Base-by-base conservation (phyloP, 2,113 vertebrate species). In the Tylochromis polylepis region DNA sequence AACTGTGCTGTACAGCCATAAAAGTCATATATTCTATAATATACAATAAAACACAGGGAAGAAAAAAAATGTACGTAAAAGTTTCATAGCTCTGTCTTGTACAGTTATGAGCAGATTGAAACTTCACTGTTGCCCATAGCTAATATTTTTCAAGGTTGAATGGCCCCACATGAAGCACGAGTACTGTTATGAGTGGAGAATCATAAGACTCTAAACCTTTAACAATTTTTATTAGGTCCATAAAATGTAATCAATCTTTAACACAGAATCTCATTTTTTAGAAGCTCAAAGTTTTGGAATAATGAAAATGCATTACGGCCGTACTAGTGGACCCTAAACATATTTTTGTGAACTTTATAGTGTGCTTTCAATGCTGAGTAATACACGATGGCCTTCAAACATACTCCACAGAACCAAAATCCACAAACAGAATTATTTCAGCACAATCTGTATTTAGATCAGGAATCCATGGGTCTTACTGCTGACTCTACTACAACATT, bases 171-270 rank as follows among this genome's bases (percentile, higher is more conserved):
- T 77, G 79, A 89, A 81, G 86, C 51, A 22, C 4, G 51, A 86
- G 55, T 58, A 22, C 56, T 51, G 72, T 81, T 62, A 83, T 81
- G 27, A 43, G 56, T 70, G 58, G n/a, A 85, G 20, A 83, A 89
- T 87, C 22, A 56, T 41, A 93, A 88, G 84, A 87, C 83, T 58
- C 79, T 77, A 46, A 92, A 86, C 34, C 29, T 59, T 85, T 70
- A 27, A 80, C 80, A 11, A 6, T 43, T 80, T 92, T 94, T 92
- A 95, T 49, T 86, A 27, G 84, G 43, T 57, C 90, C 89, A 90
- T 95, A 95, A 95, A 95, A 93, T 92, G 87, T 94, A 93, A 92
- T 87, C 58, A 88, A 87, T 91, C 86, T 85, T 88, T 86, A 87
- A 84, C 79, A 83, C 89, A 83, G 85, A 81, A 82, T 87, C 27